Conservation (phyloP, 2,888 invertebrate species). For the Melanotus villosus region DNA sequence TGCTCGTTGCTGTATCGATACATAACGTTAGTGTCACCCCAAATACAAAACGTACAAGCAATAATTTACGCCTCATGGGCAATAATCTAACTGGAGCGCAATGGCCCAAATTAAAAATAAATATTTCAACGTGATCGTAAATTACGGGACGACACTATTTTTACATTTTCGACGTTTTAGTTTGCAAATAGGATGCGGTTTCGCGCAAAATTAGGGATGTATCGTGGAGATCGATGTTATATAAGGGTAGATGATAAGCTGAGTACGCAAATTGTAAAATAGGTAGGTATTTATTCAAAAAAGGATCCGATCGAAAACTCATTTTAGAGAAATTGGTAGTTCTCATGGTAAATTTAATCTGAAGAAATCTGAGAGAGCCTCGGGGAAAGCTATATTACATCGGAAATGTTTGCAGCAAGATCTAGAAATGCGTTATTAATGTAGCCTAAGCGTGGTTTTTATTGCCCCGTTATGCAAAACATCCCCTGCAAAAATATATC, state of each 20-base stretch:
- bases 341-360: slow-evolving; percentile 51
- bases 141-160: slow-evolving; percentile 25
- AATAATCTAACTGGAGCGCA: slow-evolving; percentile 30
- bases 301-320: slow-evolving; percentile 50
- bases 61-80: slow-evolving; percentile 31
- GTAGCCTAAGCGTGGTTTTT: slow-evolving; percentile 45
- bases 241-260: slow-evolving; percentile 39
- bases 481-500: slow-evolving; percentile 31
- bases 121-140: slow-evolving; percentile 29
- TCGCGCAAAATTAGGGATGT: slow-evolving; percentile 25
- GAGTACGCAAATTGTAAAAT: slow-evolving; percentile 43
- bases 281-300: slow-evolving; percentile 45
- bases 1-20: slow-evolving; percentile 26
- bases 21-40: slow-evolving; percentile 28
- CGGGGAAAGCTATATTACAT: slow-evolving; percentile 44
- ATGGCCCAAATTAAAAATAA: slow-evolving; percentile 32
- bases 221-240: slow-evolving; percentile 28
- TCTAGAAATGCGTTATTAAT: slow-evolving; percentile 50
- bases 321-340: slow-evolving; percentile 50
- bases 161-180: slow-evolving; percentile 9
- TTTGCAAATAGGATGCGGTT: background rate
- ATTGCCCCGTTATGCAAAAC: slow-evolving; percentile 45
- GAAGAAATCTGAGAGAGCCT: slow-evolving; percentile 45
- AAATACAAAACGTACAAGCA: slow-evolving; percentile 30
- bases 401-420: slow-evolving; percentile 45